phyloP scores from a whole-genome alignment of 2,888 invertebrate species.

The Oasisia sp. region DNA sequence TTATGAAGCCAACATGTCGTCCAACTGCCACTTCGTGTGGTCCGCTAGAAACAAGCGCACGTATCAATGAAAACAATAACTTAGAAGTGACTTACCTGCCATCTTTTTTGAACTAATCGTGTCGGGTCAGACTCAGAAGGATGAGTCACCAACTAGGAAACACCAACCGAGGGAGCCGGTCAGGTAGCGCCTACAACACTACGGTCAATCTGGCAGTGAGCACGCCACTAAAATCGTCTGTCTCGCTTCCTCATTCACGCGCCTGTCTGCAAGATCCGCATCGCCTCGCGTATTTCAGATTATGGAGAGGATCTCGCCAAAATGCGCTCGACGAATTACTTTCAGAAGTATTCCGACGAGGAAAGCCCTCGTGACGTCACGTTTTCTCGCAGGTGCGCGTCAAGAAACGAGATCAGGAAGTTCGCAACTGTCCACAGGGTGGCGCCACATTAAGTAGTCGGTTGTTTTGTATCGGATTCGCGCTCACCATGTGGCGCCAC shows the following conservation, averaged over 20 bases:
- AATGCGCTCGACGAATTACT: background rate
- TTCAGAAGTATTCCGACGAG: slow-evolving; percentile 17
- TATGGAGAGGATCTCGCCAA: background rate
- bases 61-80: background rate
- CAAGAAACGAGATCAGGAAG: background rate
- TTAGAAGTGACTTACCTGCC: slow-evolving; percentile 4
- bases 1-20: background rate
- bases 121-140: background rate
- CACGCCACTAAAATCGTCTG: background rate
- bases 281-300: background rate
- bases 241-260: slow-evolving; percentile 12
- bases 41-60: background rate
- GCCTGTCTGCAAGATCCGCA: background rate
- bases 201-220: background rate
- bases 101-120: background rate
- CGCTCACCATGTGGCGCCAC: background rate
- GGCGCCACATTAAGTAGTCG: background rate
- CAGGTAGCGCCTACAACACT: background rate
- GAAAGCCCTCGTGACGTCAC: slow-evolving; percentile 17
- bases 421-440: background rate
- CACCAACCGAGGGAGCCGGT: background rate
- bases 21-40: background rate
- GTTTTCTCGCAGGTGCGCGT: slow-evolving; percentile 13
- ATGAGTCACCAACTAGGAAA: background rate
- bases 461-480: background rate